Evolutionary conservation across 1,140 invertebrate genomes (phyloP).

Genomic region (Drosophila pallidifrons): DNA sequence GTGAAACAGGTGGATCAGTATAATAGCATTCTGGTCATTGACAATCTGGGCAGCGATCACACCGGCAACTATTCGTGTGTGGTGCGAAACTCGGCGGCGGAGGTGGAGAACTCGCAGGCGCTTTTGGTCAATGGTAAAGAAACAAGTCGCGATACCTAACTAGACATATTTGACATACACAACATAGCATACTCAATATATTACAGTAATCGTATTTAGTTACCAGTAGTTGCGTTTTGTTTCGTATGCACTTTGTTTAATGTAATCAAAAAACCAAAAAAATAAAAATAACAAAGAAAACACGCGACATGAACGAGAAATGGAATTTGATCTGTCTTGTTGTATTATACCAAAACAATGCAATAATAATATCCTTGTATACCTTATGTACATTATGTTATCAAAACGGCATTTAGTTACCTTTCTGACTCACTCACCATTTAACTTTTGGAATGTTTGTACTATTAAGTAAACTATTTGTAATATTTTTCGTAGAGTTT

Average conservation of each 20-base stretch:
- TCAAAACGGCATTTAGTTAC: conserved; percentile 60
- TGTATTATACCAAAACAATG: conserved; percentile 25
- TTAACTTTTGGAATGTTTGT: conserved; percentile 78
- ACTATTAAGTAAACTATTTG: conserved; percentile 25
- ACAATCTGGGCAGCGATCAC: conserved; percentile 91
- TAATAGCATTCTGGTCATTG: conserved; percentile 92
- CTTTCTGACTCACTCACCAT: conserved; percentile 52
- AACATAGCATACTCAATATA: conserved; percentile 20
- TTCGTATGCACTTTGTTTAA: conserved; percentile 75
- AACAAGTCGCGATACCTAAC: conserved; percentile 22
- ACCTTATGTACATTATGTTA: conserved; percentile 43
- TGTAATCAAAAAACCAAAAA: conserved; percentile 32
- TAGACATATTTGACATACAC: conserved; percentile 20
- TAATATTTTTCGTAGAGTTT: conserved; percentile 73
- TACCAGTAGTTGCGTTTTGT: conserved; percentile 74
- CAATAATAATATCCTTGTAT: conserved; percentile 28
- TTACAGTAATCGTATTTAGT: conserved; percentile 59
- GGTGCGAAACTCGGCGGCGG: conserved; percentile 90
- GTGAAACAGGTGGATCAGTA: conserved; percentile 91
- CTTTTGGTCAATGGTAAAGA: conserved; percentile 92
- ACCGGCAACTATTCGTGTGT: conserved; percentile 92
- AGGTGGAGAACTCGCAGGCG: conserved; percentile 90
- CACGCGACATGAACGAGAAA: conserved; percentile 10
- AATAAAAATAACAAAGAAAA: not conserved
- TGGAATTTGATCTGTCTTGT: conserved; percentile 47